Conservation (phyloP, 2,888 invertebrate species). For the Apodemia duryi region DNA sequence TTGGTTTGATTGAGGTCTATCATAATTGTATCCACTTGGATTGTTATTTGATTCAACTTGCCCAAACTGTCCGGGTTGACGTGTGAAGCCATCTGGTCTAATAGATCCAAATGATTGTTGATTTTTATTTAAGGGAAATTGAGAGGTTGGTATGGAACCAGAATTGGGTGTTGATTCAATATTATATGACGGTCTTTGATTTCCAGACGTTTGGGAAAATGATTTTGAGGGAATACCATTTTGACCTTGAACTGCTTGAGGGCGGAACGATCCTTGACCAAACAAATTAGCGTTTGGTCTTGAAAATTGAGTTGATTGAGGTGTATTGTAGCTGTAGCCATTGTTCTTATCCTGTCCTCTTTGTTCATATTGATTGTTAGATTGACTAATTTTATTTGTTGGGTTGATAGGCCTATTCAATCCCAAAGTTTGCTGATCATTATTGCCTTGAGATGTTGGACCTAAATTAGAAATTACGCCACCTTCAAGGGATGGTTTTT, state of each 20-base stretch:
- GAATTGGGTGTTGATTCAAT: background rate
- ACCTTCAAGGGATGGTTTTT: background rate
- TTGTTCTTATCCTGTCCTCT: constrained; percentile 24
- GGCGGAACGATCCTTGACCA: constrained; percentile 7
- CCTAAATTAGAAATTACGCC: background rate
- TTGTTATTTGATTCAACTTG: constrained; percentile 14
- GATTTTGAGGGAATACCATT: background rate
- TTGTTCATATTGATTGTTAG: constrained; percentile 3
- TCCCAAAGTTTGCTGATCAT: background rate
- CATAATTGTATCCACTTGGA: constrained; percentile 25
- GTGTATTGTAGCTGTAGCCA: constrained; percentile 18
- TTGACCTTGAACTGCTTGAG: constrained; percentile 9
- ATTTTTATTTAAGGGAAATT: background rate
- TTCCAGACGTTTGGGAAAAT: background rate
- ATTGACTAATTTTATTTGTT: constrained; percentile 2
- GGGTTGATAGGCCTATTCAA: background rate
- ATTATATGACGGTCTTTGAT: background rate
- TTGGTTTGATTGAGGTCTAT: constrained; percentile 23
- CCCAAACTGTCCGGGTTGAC: constrained; percentile 5
- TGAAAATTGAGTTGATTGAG: constrained; percentile 12
- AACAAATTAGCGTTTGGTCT: constrained; percentile 18
- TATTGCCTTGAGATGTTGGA: background rate
- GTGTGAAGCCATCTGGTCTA: background rate
- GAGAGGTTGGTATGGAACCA: background rate
- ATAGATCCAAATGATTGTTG: background rate